Evolutionary conservation across 2,797 vertebrate species (phyloP).

Genomic region (Ispidina picta): DNA sequence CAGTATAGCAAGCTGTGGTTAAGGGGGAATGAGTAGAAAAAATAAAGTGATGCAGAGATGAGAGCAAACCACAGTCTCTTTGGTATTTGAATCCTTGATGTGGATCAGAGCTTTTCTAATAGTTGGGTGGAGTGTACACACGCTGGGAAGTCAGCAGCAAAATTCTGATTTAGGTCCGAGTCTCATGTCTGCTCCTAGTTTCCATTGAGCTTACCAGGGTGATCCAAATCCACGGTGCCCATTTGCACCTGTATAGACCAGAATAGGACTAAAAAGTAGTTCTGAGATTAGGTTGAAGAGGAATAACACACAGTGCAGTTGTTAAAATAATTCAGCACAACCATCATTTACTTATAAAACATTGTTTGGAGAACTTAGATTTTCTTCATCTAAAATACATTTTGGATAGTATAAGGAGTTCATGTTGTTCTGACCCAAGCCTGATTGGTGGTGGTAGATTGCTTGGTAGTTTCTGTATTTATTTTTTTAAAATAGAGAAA

Average conservation of each 20-base stretch:
- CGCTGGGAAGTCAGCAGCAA: neutral
- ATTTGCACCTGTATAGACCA: neutral
- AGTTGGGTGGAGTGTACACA: neutral
- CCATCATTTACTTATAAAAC: neutral
- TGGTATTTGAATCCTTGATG: neutral
- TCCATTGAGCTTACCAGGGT: fast-evolving
- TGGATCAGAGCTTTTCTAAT: neutral
- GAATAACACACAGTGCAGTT: neutral
- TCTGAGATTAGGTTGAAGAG: neutral
- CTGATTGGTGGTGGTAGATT: neutral
- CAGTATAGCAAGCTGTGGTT: neutral
- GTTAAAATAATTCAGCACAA: neutral
- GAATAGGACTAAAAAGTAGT: neutral
- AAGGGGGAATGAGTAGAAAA: neutral
- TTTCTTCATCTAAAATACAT: neutral
- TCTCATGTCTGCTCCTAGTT: neutral
- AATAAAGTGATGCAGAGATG: conserved; percentile 7
- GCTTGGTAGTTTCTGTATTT: conserved; percentile 11
- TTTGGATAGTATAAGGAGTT: neutral
- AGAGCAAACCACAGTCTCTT: neutral
- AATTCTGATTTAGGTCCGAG: neutral
- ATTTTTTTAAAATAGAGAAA: neutral
- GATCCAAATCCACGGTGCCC: neutral
- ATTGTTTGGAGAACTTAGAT: conserved; percentile 5
- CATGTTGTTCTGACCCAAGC: neutral